Conservation (phyloP, 2,113 vertebrate species). For the Tragelaphus buxtoni region DNA sequence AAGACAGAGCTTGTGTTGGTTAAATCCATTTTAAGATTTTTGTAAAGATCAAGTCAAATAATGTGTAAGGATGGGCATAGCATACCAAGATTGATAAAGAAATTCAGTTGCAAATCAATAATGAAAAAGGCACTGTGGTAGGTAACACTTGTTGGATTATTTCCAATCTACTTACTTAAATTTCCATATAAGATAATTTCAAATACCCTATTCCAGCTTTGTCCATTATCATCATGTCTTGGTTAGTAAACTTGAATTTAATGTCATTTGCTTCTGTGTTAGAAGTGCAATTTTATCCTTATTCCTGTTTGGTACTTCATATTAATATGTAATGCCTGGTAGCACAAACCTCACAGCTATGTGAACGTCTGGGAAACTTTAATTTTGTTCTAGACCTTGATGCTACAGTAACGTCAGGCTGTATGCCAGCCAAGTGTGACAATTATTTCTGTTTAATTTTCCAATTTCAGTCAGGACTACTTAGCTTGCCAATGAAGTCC, state of each 20-base stretch:
- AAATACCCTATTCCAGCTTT: not conserved
- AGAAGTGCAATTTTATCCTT: not conserved
- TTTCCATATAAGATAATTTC: not conserved
- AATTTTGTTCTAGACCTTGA: not conserved
- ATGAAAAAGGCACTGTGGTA: not conserved
- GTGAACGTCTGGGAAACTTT: not conserved
- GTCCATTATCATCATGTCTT: not conserved
- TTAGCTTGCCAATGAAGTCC: slow-evolving; percentile 2
- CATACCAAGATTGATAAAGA: not conserved
- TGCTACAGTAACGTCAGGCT: not conserved
- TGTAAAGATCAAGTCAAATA: not conserved
- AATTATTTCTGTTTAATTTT: slow-evolving; percentile 48
- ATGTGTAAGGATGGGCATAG: not conserved
- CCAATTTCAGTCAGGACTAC: slow-evolving; percentile 24
- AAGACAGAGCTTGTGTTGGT: not conserved
- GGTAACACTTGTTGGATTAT: not conserved
- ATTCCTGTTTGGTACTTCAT: not conserved
- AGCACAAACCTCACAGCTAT: not conserved
- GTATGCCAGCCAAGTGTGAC: not conserved
- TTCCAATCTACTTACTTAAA: not conserved
- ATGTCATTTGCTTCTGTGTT: not conserved
- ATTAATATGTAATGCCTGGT: not conserved
- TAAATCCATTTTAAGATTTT: not conserved
- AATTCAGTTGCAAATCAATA: not conserved
- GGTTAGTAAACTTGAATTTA: not conserved